phyloP scores from a whole-genome alignment of 2,888 invertebrate species.

The Euproctis similis region DNA sequence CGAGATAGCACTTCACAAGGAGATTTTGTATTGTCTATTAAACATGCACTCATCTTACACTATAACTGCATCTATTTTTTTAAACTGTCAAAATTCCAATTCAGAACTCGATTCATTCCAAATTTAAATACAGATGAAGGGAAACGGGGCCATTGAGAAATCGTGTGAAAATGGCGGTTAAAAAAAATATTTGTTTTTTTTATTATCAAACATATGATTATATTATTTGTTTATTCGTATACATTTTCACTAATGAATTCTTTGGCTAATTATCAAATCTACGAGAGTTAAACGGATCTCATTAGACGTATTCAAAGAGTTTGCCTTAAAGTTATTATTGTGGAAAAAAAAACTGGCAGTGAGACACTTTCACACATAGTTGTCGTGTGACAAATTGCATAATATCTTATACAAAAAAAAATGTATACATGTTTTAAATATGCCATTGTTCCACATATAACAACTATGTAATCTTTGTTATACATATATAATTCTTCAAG shows the following conservation, averaged over 20 bases:
- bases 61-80: too few species aligned
- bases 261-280: conserved; percentile 25
- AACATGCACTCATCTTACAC: too few species aligned
- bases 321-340: conserved; percentile 29
- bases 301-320: conserved; percentile 18
- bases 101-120: too few species aligned
- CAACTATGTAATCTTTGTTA: conserved; percentile 12
- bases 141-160: conserved; percentile 27
- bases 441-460: conserved; percentile 35
- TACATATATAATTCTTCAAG: too few species aligned
- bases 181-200: conserved; percentile 23
- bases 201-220: conserved; percentile 17
- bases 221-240: too few species aligned
- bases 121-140: conserved; percentile 10
- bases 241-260: conserved; percentile 23
- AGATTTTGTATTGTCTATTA: conserved; percentile 6
- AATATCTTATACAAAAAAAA: conserved; percentile 38
- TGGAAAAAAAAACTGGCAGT: conserved; percentile 31
- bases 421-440: conserved; percentile 38
- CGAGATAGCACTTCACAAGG: conserved; percentile 11
- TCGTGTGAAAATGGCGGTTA: conserved; percentile 41
- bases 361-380: conserved; percentile 50
- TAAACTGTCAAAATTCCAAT: too few species aligned
- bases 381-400: conserved; percentile 48
- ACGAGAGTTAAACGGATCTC: conserved; percentile 25